These are phyloP conservation scores for Tribolium castaneum DNA, from an alignment of 1,140 invertebrate species.

Conservation along the genomic window DNA sequence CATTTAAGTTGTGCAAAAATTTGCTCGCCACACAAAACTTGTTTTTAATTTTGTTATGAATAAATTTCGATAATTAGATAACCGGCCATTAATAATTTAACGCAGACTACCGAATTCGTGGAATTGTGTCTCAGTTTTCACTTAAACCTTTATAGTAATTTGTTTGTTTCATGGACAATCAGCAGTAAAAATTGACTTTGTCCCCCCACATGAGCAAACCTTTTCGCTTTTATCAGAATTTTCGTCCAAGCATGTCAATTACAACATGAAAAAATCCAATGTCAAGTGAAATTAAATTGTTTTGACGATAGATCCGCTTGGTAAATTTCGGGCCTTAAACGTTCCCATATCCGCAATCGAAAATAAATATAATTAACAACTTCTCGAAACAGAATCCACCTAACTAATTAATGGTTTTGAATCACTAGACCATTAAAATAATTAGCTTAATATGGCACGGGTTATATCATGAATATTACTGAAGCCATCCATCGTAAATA, in stretches of 20 bases:
- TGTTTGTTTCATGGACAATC: background rate
- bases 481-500: conserved; percentile 32
- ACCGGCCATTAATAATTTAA: background rate
- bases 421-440: conserved; percentile 36
- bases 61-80: background rate
- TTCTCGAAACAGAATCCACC: conserved; percentile 29
- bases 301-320: conserved; percentile 13
- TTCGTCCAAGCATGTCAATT: background rate
- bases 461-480: conserved; percentile 35
- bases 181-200: background rate
- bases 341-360: conserved; percentile 10
- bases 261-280: background rate
- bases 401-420: conserved; percentile 24
- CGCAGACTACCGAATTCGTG: background rate
- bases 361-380: conserved; percentile 30
- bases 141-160: background rate
- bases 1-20: background rate
- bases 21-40: background rate
- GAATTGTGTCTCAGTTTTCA: background rate
- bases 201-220: background rate
- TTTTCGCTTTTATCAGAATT: too few species aligned
- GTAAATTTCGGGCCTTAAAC: conserved; percentile 18
- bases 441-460: conserved; percentile 33
- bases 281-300: background rate
- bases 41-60: background rate